Evolutionary conservation across 2,113 vertebrate genomes (phyloP).

Genomic region (Lonchura striata): DNA sequence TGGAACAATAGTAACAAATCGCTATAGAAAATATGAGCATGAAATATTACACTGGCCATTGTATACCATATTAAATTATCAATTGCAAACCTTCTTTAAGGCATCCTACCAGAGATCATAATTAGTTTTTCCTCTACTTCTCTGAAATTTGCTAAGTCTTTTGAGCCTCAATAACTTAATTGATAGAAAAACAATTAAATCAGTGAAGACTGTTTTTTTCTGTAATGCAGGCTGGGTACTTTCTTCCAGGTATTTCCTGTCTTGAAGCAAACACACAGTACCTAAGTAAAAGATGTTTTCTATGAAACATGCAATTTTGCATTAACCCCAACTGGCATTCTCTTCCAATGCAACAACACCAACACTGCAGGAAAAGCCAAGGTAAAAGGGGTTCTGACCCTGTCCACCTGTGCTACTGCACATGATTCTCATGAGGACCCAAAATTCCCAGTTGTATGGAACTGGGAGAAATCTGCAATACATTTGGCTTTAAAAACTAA

Average conservation of each 20-base stretch:
- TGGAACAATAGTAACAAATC: not conserved
- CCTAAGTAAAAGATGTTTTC: not conserved
- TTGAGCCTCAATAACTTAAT: not conserved
- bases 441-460: not conserved
- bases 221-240: not conserved
- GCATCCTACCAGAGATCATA: not conserved
- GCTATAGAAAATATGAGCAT: not conserved
- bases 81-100: not conserved
- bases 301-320: not conserved
- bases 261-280: not conserved
- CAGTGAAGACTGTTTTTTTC: not conserved
- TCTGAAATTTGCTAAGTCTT: not conserved
- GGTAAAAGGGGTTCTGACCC: not conserved
- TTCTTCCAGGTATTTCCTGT: not conserved
- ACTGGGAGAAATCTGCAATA: not conserved
- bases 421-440: accelerated
- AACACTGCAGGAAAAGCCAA: not conserved
- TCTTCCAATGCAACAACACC: not conserved
- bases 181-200: not conserved
- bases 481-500: not conserved
- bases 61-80: not conserved
- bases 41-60: not conserved
- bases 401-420: not conserved
- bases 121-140: not conserved
- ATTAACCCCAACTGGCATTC: not conserved